Evolutionary conservation across 2,888 invertebrate species (phyloP).

Genomic region (Ochlodes sylvanus): DNA sequence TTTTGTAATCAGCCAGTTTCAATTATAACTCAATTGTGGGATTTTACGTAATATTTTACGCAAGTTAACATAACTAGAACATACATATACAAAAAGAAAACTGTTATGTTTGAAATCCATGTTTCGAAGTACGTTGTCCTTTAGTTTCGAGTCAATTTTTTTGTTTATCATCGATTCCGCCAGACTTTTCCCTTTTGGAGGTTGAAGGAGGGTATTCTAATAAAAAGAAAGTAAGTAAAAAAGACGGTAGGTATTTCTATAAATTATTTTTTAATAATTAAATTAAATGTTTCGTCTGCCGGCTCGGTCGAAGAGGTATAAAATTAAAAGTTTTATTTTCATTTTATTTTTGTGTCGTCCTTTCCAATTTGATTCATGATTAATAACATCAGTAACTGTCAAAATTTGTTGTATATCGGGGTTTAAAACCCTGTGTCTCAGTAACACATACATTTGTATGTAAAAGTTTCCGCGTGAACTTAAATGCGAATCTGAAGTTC

Average conservation of each 20-base stretch:
- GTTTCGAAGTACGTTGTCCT: too few relatives aligned
- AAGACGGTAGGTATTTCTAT: constrained; percentile 63
- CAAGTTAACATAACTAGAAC: too few relatives aligned
- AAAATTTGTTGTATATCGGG: constrained; percentile 7
- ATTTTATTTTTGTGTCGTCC: constrained; percentile 15
- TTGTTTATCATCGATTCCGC: neutral
- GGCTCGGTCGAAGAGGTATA: constrained; percentile 71
- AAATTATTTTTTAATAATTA: constrained; percentile 16
- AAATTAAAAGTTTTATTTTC: constrained; percentile 32
- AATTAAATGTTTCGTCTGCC: constrained; percentile 52
- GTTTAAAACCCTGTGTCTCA: neutral
- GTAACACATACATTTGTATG: constrained; percentile 22
- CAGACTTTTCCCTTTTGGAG: constrained; percentile 8
- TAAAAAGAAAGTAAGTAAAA: constrained; percentile 44
- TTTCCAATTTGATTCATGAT: constrained; percentile 10
- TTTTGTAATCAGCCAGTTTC: too few relatives aligned
- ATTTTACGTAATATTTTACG: too few relatives aligned
- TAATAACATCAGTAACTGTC: too few relatives aligned
- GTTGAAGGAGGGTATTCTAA: constrained; percentile 9
- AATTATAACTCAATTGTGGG: too few relatives aligned
- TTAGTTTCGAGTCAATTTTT: neutral
- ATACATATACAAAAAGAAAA: too few relatives aligned
- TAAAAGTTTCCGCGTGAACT: too few relatives aligned
- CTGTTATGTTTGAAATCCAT: too few relatives aligned
- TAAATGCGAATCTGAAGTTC: constrained; percentile 13